Evolutionary conservation across 2,797 vertebrate species (phyloP), one percentile per base, ranked within the genome.

Genomic region (Enteromius trimaculatus): DNA sequence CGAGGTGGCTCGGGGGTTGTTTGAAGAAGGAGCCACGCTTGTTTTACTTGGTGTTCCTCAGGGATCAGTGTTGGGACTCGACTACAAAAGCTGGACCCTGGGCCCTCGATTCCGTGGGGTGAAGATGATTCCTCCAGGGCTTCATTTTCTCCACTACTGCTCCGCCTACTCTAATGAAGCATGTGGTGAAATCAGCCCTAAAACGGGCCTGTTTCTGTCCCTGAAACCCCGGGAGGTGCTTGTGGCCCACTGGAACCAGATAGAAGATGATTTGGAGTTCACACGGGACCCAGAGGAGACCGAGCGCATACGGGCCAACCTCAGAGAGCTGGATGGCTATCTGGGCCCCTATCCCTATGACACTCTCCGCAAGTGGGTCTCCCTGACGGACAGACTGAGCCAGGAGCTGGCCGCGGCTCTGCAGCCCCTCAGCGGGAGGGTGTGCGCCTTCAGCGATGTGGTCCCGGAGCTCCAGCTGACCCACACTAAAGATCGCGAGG

Each of bases 111-210:
- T 99, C 90, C 95, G 95, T 39, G 98, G 98, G 0, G 93, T 99
- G 58, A 99, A 99, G 94, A 99, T 99, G 98, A 96, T 99, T 74
- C 98, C 98, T 0, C 98, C 98, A 0, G 98, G 98, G 3, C 90
- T 99, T 23, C 98, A 99, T 89, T 98, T 99, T 85, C 91, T 99
- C 81, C 93, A 97, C 91, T 99, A 96, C 90, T 96, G 95, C 86
- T 94, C 96, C 6, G 93, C 91, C 2, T 94, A 94, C 86, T 88
- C 91, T 0, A 86, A 87, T 0, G 90, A 85, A 53, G 90, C 91
- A 16, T 92, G 92, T 26, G 92, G 90, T 2, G 95, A 96, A 70
- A 92, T 94, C 0, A 95, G 96, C 13, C 98, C 98, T 8, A 97
- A 96, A 86, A 95, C 90, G 17, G 97, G 98, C 29, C 91, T 94